Percentiles rank a stretch among this genome's conserved stretches.
Conservation (phyloP, 2,888 invertebrate genomes). For the Lydus trimaculatus region DNA sequence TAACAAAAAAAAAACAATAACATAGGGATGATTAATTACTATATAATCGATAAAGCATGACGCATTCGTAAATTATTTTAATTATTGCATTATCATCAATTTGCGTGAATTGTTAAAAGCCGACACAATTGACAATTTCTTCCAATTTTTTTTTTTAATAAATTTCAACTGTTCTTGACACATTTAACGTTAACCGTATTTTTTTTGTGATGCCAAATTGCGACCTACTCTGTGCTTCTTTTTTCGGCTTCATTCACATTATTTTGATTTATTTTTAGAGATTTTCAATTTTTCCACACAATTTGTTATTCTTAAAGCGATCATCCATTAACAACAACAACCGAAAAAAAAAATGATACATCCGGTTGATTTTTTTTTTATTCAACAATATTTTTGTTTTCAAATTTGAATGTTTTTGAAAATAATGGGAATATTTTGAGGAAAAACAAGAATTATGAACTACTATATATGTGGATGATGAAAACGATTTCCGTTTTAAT, state of each 20-base stretch:
- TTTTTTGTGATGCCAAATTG: neutral
- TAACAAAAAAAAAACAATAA: neutral
- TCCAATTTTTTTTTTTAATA: neutral
- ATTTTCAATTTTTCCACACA: neutral
- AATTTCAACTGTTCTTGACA: neutral
- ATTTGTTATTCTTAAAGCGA: neutral
- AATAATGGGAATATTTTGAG: neutral
- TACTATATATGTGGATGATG: too few relatives aligned
- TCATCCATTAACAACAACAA: neutral
- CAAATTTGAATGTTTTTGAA: neutral
- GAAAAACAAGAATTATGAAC: neutral
- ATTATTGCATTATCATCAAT: neutral
- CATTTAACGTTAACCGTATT: neutral
- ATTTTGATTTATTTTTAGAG: neutral
- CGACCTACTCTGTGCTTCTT: constrained; percentile 1
- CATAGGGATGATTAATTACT: neutral
- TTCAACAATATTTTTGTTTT: neutral
- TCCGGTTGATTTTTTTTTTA: neutral
- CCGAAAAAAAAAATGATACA: neutral
- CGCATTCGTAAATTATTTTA: neutral
- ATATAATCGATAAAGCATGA: neutral
- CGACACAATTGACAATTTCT: neutral
- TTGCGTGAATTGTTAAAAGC: neutral
- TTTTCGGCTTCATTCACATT: neutral
- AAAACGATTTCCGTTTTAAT: neutral